Evolutionary conservation across 2,113 vertebrate genomes (phyloP), one percentile per base, ranked within the genome.

Genomic region (Crotalus viridis): DNA sequence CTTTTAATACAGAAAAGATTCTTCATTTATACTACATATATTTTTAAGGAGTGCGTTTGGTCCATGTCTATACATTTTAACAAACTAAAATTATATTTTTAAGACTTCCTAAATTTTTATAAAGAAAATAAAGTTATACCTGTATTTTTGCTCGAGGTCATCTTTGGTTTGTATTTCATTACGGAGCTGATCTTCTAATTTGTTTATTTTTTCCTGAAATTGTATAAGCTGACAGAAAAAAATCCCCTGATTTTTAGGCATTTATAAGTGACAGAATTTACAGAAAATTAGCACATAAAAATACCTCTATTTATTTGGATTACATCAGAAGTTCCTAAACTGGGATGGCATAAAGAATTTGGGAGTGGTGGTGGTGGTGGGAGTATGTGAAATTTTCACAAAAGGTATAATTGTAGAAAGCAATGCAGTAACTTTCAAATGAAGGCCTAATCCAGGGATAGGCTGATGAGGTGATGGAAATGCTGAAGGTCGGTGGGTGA

Each of bases 81-180:
- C 15, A 39, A 33, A 39, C n/a, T 74, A 39, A 33, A 74, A 74
- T 17, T 17, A 39, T 74, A 39, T 39, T 81, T 69, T 81, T 39
- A 81, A 43, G 69, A 21, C 7, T 81, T 81, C 43, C 74, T 81
- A 21, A 21, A 43, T 21, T 81, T 43, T 81, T 81, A 92, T 15
- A 54, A 19, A 4, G 5, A 1, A 10, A 57, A 61, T 87, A 94
- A 94, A 93, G n/a, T 93, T 97, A 26, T 98, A 99, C 99, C 97
- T 99, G 98, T 96, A 98, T 87, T 99, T 99, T 95, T 99, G 98
- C 93, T 99, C 99, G 19, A 99, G 91, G 43, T 99, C 99, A 56
- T 99, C 98, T 98, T 98, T 99, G 97, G 97, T 97, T 97, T 99
- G 99, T 90, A 99, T 97, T 96, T 99, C 99, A 54, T 97, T 98